phyloP scores from a whole-genome alignment of 2,797 vertebrate species.

The Kryptopterus vitreolus region DNA sequence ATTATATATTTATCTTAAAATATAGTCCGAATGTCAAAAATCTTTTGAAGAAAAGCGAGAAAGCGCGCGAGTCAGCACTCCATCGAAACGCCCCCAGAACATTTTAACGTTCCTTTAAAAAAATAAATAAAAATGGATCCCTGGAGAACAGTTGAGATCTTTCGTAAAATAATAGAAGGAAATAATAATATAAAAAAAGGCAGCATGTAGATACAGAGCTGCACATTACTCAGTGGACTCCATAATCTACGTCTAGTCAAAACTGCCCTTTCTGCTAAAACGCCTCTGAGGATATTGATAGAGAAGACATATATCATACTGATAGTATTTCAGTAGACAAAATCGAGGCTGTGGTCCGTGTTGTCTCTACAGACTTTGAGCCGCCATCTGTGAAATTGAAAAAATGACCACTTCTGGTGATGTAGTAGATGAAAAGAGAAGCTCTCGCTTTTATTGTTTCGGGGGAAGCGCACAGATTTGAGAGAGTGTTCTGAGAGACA shows the following conservation, averaged over 20 bases:
- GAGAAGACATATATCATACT: conserved; percentile 22
- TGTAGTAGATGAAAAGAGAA: neutral
- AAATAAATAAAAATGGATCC: conserved; percentile 13
- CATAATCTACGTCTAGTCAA: conserved; percentile 14
- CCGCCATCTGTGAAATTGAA: conserved; percentile 32
- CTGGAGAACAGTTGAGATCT: neutral
- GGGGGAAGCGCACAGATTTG: neutral
- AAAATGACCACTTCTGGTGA: conserved; percentile 8
- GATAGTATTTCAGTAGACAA: conserved; percentile 20
- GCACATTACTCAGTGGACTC: conserved; percentile 4
- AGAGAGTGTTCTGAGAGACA: neutral
- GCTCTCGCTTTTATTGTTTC: conserved; percentile 2
- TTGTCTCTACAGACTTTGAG: conserved; percentile 33
- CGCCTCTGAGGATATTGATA: conserved; percentile 6
- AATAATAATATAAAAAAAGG: neutral
- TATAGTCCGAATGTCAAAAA: neutral
- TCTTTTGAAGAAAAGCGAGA: neutral
- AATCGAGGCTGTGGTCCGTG: conserved; percentile 6
- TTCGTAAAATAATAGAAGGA: too few species aligned
- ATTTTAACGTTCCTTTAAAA: neutral
- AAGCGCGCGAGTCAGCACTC: neutral
- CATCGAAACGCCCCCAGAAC: neutral
- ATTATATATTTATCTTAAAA: too few species aligned
- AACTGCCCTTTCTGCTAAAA: conserved; percentile 26
- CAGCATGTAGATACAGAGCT: neutral